Percentiles rank a stretch among this genome's conserved stretches.
These are phyloP conservation scores for Phalloptychus januarius DNA, from an alignment of 2,797 vertebrate species.

Conservation along the genomic window DNA sequence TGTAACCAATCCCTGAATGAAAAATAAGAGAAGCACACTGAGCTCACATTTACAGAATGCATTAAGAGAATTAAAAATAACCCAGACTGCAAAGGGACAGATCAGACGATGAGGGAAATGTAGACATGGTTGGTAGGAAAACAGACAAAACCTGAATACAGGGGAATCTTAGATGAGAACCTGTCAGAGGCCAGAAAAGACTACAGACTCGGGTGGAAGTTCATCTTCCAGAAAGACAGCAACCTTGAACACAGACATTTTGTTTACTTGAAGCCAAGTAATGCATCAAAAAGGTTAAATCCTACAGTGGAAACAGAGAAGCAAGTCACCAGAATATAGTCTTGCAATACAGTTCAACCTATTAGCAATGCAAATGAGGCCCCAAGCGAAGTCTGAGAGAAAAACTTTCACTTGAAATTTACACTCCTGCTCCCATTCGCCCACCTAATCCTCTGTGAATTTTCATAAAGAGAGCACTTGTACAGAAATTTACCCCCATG, in stretches of 20 bases:
- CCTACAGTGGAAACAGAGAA: not conserved
- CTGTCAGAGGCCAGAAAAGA: not conserved
- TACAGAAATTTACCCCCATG: constrained; percentile 49
- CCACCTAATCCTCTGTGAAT: constrained; percentile 45
- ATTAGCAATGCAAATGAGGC: constrained; percentile 63
- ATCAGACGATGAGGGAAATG: not conserved
- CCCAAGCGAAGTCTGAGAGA: constrained; percentile 46
- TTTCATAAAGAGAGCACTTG: constrained; percentile 55
- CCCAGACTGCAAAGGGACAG: not conserved
- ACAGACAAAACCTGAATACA: not conserved
- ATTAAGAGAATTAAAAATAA: not conserved
- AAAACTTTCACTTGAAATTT: constrained; percentile 46
- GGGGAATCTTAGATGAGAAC: not conserved
- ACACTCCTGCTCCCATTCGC: constrained; percentile 53
- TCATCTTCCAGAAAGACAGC: not conserved
- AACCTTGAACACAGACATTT: not conserved
- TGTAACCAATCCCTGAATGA: not conserved
- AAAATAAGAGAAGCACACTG: too few species aligned
- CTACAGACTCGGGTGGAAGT: not conserved
- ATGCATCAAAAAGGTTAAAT: not conserved
- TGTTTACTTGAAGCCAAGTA: not conserved
- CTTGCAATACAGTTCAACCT: constrained; percentile 32
- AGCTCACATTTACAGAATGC: not conserved
- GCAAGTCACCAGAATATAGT: constrained; percentile 31
- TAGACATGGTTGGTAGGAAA: not conserved